Base-by-base conservation (phyloP, 2,888 invertebrate species). In the Nymphalis urticae region DNA sequence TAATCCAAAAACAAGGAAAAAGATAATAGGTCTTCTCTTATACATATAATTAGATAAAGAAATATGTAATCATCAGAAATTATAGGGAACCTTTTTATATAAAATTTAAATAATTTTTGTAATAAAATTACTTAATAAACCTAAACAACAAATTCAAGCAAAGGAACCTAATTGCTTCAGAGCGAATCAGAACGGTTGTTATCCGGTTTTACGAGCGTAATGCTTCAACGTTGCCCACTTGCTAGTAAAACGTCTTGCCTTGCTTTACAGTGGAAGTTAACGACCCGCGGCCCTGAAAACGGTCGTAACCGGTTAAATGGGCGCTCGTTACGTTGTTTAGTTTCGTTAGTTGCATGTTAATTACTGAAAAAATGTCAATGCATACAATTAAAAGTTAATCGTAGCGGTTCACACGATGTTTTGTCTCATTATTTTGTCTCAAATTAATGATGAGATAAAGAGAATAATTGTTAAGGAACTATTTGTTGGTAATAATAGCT, bases 331-430 rank as follows among this genome's bases (percentile, higher is more conserved):
- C 24, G 27, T 24, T 21, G 53, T 53, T 53, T 16, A 24, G 53
- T 53, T 53, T 53, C 53, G 21, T 53, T 32, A 56, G 27, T 32
- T 56, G 54, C 32, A 56, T 27, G 54, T 56, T 16, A 53, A 53
- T 51, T 51, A 21, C 24, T 56, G 9, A 27, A 54, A 42, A 42
- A 13, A 13, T 42, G 13, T 42, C 42, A 42, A 42, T 42, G 10
- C 32, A n/a, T 51, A 19, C 13, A 10, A 51, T 21, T 51, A 5
- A 21, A 10, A 10, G 9, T 4, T 51, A 13, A 21, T 13, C 51
- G 21, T 51, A 51, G 51, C 10, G 17, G 17, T 42, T 42, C 13
- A 13, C 13, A 42, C 13, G 13, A 42, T 13, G 1, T 4, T 42
- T 13, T 13, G 42, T 13, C 13, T 10, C 2, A 42, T 42, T 0